Conservation (phyloP, 1,140 invertebrate species). For the Venturia canescens region DNA sequence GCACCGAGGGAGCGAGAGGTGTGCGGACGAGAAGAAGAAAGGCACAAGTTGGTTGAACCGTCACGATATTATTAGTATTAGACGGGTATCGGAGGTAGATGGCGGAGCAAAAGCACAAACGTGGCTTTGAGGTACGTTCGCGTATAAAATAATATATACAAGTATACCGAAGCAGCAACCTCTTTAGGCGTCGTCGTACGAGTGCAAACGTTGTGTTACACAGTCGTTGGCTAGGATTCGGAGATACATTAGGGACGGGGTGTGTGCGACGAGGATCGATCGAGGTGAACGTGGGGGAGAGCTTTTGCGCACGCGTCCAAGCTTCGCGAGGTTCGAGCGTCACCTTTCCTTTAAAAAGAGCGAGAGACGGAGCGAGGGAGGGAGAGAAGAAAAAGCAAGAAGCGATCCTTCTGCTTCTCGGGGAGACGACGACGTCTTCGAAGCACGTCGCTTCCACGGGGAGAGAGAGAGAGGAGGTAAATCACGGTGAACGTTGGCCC, state of each 20-base stretch:
- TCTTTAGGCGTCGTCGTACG: not conserved
- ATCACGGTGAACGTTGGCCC: constrained; percentile 27
- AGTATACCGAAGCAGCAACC: not conserved
- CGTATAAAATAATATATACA: too few relatives aligned
- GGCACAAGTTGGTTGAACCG: constrained; percentile 9
- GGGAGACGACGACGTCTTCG: constrained; percentile 53
- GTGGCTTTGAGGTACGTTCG: constrained; percentile 28
- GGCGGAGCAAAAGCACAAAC: constrained; percentile 41
- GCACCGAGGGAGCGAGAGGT: constrained; percentile 45
- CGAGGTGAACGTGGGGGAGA: constrained; percentile 21
- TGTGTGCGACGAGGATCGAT: constrained; percentile 26
- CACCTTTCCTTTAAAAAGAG: not conserved
- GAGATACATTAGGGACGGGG: constrained; percentile 10
- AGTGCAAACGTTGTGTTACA: not conserved
- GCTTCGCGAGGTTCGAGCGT: constrained; percentile 4
- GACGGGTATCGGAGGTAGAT: constrained; percentile 51
- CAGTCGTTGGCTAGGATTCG: not conserved
- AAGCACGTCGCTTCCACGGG: constrained; percentile 1
- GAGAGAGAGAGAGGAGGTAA: constrained; percentile 31
- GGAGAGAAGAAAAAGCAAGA: constrained; percentile 39
- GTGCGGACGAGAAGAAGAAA: not conserved
- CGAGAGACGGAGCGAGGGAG: not conserved
- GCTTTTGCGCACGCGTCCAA: constrained; percentile 15
- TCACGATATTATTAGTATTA: constrained; percentile 53
- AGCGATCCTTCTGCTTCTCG: constrained; percentile 48